Percentiles rank a stretch among this genome's conserved stretches.
These are phyloP conservation scores for Danio tinwini DNA, from an alignment of 2,797 vertebrate genomes.

Conservation along the genomic window DNA sequence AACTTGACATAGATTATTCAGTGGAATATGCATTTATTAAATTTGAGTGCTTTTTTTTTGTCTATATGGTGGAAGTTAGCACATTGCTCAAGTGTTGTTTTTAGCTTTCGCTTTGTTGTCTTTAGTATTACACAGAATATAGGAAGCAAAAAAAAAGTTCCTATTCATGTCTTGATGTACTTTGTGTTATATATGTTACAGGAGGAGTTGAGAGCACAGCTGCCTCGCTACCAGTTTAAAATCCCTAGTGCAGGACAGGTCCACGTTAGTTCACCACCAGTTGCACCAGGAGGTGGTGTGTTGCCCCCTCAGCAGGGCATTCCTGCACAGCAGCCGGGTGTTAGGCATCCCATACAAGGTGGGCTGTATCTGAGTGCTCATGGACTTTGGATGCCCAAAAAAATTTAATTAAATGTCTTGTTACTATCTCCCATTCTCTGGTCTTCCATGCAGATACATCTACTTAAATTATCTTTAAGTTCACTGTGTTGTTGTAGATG, in stretches of 20 bases:
- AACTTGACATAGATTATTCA: not conserved
- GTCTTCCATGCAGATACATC: too few relatives aligned
- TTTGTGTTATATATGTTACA: constrained; percentile 66
- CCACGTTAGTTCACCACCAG: constrained; percentile 85
- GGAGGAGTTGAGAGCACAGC: constrained; percentile 95
- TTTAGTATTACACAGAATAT: not conserved
- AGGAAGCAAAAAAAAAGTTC: not conserved
- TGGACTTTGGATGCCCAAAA: not conserved
- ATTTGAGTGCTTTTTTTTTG: not conserved
- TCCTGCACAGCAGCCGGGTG: constrained; percentile 92
- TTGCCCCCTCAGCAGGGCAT: constrained; percentile 94
- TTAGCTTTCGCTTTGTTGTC: not conserved
- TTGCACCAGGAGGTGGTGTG: constrained; percentile 90
- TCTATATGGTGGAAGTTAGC: not conserved
- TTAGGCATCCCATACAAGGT: constrained; percentile 98
- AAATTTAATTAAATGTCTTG: not conserved
- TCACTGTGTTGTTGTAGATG: too few relatives aligned
- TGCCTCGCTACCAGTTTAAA: constrained; percentile 94
- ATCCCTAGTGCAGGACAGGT: constrained; percentile 89
- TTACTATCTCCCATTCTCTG: too few relatives aligned
- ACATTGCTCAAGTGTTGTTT: not conserved
- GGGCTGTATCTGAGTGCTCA: constrained; percentile 38
- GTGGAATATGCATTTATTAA: not conserved
- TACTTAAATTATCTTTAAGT: too few relatives aligned
- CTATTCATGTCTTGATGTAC: not conserved